Conservation (phyloP, 53 echinoderm and acorn worm species). For the Actinopyga echinites region DNA sequence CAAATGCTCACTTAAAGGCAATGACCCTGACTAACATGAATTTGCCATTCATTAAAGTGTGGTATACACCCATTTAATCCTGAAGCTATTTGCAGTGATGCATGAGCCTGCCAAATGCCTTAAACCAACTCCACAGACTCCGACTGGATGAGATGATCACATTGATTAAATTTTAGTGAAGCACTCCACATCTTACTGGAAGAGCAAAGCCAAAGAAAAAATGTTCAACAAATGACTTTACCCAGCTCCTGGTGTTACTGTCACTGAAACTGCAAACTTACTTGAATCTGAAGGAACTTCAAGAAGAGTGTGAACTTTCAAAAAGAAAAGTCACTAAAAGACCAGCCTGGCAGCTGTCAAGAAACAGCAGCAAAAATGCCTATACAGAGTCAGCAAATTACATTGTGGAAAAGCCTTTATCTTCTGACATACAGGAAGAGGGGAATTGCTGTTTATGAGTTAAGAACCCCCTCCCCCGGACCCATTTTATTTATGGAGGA, state of each 20-base stretch:
- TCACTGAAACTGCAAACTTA: neutral
- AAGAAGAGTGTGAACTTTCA: neutral
- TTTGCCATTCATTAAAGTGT: constrained; percentile 13
- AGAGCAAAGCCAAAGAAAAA: neutral
- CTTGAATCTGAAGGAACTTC: neutral
- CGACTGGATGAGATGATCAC: too few relatives aligned
- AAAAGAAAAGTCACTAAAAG: too few relatives aligned
- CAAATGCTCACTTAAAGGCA: constrained; percentile 20
- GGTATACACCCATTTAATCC: constrained; percentile 39
- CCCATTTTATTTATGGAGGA: too few relatives aligned
- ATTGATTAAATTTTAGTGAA: neutral
- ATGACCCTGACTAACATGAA: constrained; percentile 16
- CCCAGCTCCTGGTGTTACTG: constrained; percentile 1
- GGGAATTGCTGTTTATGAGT: neutral
- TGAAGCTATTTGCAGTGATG: neutral
- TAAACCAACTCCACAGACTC: neutral
- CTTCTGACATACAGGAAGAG: neutral
- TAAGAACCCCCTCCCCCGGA: neutral
- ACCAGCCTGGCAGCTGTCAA: too few relatives aligned
- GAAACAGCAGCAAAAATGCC: too few relatives aligned
- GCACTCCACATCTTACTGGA: neutral
- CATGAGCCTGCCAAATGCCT: neutral
- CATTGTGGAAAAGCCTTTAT: too few relatives aligned
- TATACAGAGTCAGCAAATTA: too few relatives aligned
- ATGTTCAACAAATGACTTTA: neutral